Evolutionary conservation across 2,888 invertebrate species (phyloP), one percentile per base, ranked within the genome.

Genomic region (Amiota communis): DNA sequence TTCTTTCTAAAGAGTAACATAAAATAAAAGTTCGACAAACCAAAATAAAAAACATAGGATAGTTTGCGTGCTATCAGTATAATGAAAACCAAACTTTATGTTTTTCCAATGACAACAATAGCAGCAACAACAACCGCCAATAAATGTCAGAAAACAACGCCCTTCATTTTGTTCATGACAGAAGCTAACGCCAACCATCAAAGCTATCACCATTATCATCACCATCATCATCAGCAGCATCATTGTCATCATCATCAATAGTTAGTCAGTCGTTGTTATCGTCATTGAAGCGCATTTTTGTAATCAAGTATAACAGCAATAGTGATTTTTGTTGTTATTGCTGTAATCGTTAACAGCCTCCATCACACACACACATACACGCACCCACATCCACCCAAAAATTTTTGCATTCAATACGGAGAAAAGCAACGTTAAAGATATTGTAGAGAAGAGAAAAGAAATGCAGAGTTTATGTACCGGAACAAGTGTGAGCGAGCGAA

Each of bases 71-170:
- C 36, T 36, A 36, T 36, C 36, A 36, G 36, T 36, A 36, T 36
- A 51, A 51, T 51, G 12, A 51, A n/a, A 51, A 51, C 53, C 53
- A 53, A 9, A 59, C 59, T 20, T 59, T 59, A 15, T 17, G 12
- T 15, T 53, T 53, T 53, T 53, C n/a, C 15, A 8, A 53, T 53
- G 53, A 53, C 53, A 53, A 8, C n/a, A n/a, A 53, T 11, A 53
- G 53, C 53, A 53, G 11, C 53, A 10, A 13, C 20, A 59, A 59
- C 20, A 59, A 59, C 59, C 59, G 59, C 20, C 59, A 59, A 59
- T 59, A 59, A 59, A 59, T 17, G 59, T 59, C 59, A 59, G 59
- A 15, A 10, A 17, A 17, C 11, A 20, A 20, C 17, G 59, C 59
- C 20, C 36, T 2, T 6, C 36, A 36, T 6, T 36, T 36, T 36